Evolutionary conservation across 2,888 invertebrate species (phyloP), one percentile per base, ranked within the genome.

Genomic region (Plebejus melissa): DNA sequence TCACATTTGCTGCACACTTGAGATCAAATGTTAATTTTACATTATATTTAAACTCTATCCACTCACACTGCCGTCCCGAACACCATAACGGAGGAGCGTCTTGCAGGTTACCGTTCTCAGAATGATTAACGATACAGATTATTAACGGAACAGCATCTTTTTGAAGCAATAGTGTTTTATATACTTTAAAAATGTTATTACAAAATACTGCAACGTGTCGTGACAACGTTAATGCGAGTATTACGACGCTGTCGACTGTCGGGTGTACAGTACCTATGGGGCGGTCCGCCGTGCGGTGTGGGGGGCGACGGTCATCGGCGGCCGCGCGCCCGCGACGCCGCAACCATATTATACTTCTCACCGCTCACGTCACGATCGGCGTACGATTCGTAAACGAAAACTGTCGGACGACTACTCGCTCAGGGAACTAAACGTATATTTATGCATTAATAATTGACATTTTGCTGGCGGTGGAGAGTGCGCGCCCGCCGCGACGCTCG

Each of bases 21-120:
- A 93, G 93, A 93, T 93, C 93, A 93, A 91, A 92, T 92, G 90
- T 91, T 91, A 90, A 88, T 91, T 91, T 91, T 91, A 90, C 88
- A 90, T 87, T 79, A 89, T 89, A 86, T 85, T 90, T 89, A 88
- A 88, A 91, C 88, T 87, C 87, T 90, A 90, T 89, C 87, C 88
- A 89, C 90, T 89, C 88, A 82, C 92, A 91, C 90, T 82, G 72
- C 54, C 54, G 54, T 16, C 71, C 71, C 46, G 11, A 28, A n/a
- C 71, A 41, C 38, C 46, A 41, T 46, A 22, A 71, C 41, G 11
- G 22, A 54, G 65, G 5, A 72, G 41, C 46, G 71, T 54, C 72
- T 22, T 32, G 6, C 5, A 50, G 28, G 72, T 50, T 13, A 54
- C 9, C 11, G 22, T 65, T 65, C 5, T 9, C 65, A 65, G 5